Conservation (phyloP, 2,113 vertebrate species). For the Pristiophorus japonicus region DNA sequence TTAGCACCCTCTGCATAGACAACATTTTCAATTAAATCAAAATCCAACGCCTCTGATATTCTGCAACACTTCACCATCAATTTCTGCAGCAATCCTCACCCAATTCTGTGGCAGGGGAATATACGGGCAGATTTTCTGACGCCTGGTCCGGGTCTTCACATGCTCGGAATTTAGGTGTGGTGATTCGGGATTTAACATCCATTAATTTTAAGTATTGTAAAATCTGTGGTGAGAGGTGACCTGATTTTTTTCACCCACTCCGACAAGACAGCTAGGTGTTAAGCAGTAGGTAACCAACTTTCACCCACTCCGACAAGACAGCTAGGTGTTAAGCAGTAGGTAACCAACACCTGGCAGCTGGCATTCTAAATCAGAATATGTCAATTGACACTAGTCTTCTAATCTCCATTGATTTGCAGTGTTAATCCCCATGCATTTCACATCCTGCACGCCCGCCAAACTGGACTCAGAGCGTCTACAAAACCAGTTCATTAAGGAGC, state of each 20-base stretch:
- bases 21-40: background rate
- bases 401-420: background rate
- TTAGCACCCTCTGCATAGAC: background rate
- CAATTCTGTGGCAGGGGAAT: background rate
- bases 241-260: background rate
- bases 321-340: slow-evolving; percentile 15
- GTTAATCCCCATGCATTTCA: background rate
- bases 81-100: background rate
- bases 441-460: background rate
- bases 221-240: background rate
- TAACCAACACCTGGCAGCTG: background rate
- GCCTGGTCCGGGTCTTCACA: background rate
- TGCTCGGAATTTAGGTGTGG: background rate
- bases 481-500: background rate
- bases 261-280: background rate
- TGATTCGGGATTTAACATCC: background rate
- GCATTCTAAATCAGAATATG: slow-evolving; percentile 3
- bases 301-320: background rate
- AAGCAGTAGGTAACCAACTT: background rate
- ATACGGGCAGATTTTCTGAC: background rate
- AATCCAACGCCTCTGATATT: background rate
- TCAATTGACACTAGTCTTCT: background rate
- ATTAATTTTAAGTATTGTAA: background rate
- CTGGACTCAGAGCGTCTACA: background rate
- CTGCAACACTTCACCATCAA: background rate